phyloP scores from a whole-genome alignment of 2,888 invertebrate species.

The Lasioglossum morio region DNA sequence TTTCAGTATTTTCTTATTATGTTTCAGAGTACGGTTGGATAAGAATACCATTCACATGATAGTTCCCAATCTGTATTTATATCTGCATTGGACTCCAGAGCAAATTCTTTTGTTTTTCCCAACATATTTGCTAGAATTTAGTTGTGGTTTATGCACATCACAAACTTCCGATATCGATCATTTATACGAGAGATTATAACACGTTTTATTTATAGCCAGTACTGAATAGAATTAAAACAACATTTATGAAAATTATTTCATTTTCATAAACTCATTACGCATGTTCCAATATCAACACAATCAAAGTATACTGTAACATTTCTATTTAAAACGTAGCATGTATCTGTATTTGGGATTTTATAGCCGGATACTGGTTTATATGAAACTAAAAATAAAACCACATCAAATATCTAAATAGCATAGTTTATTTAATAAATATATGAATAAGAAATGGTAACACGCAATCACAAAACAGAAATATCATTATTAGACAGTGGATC shows the following conservation, averaged over 20 bases:
- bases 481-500: not conserved
- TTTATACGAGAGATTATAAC: constrained; percentile 69
- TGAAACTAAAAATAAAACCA: not conserved
- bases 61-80: constrained; percentile 77
- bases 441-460: constrained; percentile 22
- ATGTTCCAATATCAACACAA: not conserved
- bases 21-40: constrained; percentile 76
- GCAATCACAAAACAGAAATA: not conserved
- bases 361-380: not conserved
- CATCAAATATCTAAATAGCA: not conserved
- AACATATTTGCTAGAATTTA: constrained; percentile 80
- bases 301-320: not conserved
- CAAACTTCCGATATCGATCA: constrained; percentile 30
- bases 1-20: constrained; percentile 19
- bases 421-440: constrained; percentile 31
- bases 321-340: constrained; percentile 12
- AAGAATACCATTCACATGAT: constrained; percentile 76
- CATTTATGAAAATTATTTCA: constrained; percentile 5
- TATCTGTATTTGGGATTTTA: not conserved
- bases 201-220: constrained; percentile 35
- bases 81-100: constrained; percentile 80
- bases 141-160: constrained; percentile 79
- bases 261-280: constrained; percentile 2
- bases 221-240: not conserved
- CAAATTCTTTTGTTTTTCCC: constrained; percentile 81